Evolutionary conservation across 2,888 invertebrate species (phyloP).

Genomic region (Drosophila nr. perissopoda): DNA sequence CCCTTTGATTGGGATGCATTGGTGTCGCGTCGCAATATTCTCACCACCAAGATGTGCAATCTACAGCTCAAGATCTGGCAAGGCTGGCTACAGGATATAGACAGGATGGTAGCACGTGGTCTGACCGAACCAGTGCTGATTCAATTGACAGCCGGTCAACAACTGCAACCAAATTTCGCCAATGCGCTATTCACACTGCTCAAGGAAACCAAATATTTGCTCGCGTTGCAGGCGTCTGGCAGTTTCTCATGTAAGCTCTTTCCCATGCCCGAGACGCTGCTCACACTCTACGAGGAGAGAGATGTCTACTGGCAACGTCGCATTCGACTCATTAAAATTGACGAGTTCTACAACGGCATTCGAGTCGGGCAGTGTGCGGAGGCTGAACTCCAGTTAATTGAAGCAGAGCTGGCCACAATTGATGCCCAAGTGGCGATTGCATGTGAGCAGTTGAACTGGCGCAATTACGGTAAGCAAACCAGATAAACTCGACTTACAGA

Average conservation of each 20-base stretch:
- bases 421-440: constrained; percentile 89
- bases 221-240: constrained; percentile 85
- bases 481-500: constrained; percentile 51
- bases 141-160: constrained; percentile 32
- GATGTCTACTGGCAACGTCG: constrained; percentile 81
- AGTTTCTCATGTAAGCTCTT: constrained; percentile 56
- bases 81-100: constrained; percentile 86
- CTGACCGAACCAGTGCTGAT: constrained; percentile 80
- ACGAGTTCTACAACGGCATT: constrained; percentile 93
- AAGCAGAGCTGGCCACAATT: constrained; percentile 90
- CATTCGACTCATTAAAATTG: constrained; percentile 87
- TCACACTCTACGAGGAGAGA: constrained; percentile 73
- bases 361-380: constrained; percentile 89
- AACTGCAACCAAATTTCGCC: constrained; percentile 75
- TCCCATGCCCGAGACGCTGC: constrained; percentile 66
- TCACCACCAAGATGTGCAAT: constrained; percentile 84
- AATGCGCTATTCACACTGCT: constrained; percentile 89
- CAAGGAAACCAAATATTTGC: constrained; percentile 93
- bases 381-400: constrained; percentile 90
- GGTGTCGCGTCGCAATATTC: constrained; percentile 73
- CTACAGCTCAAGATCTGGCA: constrained; percentile 86
- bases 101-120: constrained; percentile 85
- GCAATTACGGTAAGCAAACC: constrained; percentile 89
- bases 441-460: constrained; percentile 91
- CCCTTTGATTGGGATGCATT: constrained; percentile 63